Conservation (phyloP, 2,888 invertebrate genomes). For the Mactromeris polynyma region DNA sequence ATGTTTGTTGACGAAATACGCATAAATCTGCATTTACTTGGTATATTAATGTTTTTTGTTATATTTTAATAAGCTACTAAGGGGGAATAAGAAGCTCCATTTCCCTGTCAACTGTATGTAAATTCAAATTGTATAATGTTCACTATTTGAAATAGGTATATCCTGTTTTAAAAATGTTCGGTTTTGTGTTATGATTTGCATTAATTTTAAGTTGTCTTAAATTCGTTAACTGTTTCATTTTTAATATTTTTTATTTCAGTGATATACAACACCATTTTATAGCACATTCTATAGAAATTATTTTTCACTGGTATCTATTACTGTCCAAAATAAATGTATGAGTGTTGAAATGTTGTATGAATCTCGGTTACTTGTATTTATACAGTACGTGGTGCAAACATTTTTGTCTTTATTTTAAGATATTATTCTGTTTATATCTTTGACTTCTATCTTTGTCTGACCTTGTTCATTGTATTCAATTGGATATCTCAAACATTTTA, state of each 20-base stretch:
- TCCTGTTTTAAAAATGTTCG: neutral
- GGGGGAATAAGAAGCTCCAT: no score
- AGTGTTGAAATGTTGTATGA: neutral
- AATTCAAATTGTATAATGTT: neutral
- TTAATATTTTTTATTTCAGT: neutral
- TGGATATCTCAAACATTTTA: no score
- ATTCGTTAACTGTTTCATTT: neutral
- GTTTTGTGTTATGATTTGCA: neutral
- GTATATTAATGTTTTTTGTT: neutral
- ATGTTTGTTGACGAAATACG: neutral
- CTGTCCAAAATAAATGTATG: neutral
- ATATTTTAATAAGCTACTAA: no score
- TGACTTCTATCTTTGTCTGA: no score
- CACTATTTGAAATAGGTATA: neutral
- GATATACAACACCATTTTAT: neutral
- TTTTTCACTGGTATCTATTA: slow-evolving; percentile 1
- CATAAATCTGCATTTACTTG: neutral
- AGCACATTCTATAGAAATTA: neutral
- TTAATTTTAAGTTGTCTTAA: neutral
- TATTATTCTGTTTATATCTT: no score
- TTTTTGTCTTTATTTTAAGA: no score
- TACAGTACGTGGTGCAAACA: neutral
- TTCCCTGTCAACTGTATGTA: neutral
- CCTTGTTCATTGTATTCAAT: no score
- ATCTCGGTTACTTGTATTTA: neutral